Conservation (phyloP, 2,888 invertebrate genomes). For the Amphipoea oculea region DNA sequence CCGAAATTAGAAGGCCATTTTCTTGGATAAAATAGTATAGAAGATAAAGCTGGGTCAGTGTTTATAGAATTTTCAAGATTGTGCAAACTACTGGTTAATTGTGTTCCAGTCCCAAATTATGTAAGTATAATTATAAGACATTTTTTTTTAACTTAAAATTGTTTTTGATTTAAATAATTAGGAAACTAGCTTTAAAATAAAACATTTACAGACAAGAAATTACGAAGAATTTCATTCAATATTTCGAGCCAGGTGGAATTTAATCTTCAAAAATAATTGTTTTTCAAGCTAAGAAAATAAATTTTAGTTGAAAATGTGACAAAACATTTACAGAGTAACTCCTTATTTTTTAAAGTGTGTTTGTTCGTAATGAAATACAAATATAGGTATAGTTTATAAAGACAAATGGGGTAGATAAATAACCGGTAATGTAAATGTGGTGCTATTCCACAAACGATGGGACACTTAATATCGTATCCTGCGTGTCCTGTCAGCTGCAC, state of each 20-base stretch:
- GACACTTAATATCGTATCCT: no score
- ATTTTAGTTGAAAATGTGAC: neutral
- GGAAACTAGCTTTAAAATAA: neutral
- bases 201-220: neutral
- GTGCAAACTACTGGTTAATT: slow-evolving; percentile 31
- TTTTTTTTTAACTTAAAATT: neutral
- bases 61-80: slow-evolving; percentile 23
- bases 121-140: neutral
- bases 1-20: slow-evolving; percentile 75
- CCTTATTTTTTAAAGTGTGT: neutral
- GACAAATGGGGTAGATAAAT: neutral
- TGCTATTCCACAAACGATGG: no score
- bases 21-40: slow-evolving; percentile 48
- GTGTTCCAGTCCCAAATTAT: slow-evolving; percentile 25
- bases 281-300: neutral
- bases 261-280: neutral
- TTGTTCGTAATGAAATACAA: neutral
- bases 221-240: neutral
- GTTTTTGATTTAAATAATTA: neutral
- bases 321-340: neutral
- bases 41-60: slow-evolving; percentile 24
- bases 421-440: no score
- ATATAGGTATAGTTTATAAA: neutral
- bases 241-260: neutral
- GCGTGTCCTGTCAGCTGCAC: no score